Evolutionary conservation across 1,140 invertebrate species (phyloP).

Genomic region (Glomeris maerens): DNA sequence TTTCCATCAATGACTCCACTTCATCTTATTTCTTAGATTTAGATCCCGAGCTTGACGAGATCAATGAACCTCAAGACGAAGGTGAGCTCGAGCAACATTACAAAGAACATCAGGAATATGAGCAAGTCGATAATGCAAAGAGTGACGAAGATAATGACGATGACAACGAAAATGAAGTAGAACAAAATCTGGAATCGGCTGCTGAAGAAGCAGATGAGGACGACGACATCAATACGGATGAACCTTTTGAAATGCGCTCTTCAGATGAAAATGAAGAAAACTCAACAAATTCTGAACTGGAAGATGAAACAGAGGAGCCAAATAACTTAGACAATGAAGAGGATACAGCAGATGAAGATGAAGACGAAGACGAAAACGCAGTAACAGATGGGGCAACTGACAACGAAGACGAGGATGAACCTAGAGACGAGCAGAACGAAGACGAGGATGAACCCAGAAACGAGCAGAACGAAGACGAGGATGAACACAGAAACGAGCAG

Average conservation of each 20-base stretch:
- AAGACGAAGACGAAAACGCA: slow-evolving; percentile 8
- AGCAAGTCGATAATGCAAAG: slow-evolving; percentile 6
- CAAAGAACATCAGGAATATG: neutral
- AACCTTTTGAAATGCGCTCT: slow-evolving; percentile 1
- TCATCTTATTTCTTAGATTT: too few relatives aligned
- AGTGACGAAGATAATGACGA: slow-evolving; percentile 8
- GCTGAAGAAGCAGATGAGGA: slow-evolving; percentile 7
- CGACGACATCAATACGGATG: slow-evolving; percentile 7
- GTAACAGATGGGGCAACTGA: slow-evolving; percentile 11
- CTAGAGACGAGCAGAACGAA: slow-evolving; percentile 14
- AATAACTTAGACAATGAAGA: slow-evolving; percentile 11
- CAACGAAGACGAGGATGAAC: slow-evolving; percentile 11
- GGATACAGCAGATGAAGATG: slow-evolving; percentile 1
- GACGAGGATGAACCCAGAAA: slow-evolving; percentile 6
- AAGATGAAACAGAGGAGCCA: neutral
- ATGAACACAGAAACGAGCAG: slow-evolving; percentile 8
- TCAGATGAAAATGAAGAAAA: neutral
- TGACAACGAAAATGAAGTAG: slow-evolving; percentile 8
- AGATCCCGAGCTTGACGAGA: too few relatives aligned
- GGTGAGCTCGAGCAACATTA: neutral
- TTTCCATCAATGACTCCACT: too few relatives aligned
- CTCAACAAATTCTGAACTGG: neutral
- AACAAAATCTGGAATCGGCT: neutral
- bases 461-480: slow-evolving; percentile 7
- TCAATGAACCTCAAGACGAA: neutral